Conservation (phyloP, 2,113 vertebrate genomes). For the Amia ocellicauda region DNA sequence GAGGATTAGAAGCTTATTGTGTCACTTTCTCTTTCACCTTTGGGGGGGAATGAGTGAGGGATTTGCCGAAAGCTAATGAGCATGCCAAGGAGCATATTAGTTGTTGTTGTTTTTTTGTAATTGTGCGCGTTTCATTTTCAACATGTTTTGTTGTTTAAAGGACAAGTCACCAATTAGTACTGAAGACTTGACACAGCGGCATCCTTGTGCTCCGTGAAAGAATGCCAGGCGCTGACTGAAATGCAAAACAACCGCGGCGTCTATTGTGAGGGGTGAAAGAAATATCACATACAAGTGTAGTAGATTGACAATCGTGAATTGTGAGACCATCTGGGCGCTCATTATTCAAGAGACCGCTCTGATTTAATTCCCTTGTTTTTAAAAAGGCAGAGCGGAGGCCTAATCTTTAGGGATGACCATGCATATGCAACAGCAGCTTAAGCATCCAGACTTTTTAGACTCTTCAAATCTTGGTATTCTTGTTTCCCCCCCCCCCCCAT, state of each 20-base stretch:
- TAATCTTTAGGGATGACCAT: constrained; percentile 10
- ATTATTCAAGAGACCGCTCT: constrained; percentile 31
- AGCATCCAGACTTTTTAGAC: not conserved
- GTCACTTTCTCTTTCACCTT: not conserved
- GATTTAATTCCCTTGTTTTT: constrained; percentile 13
- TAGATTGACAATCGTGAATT: constrained; percentile 6
- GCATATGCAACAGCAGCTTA: constrained; percentile 24
- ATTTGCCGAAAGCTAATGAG: constrained; percentile 33
- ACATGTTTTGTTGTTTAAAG: constrained; percentile 26
- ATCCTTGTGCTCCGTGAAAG: constrained; percentile 21
- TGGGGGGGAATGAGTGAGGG: not conserved
- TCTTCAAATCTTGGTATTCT: too few relatives aligned
- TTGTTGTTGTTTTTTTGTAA: constrained; percentile 39
- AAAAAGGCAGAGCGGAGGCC: constrained; percentile 11
- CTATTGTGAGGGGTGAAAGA: not conserved
- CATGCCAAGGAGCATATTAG: constrained; percentile 24
- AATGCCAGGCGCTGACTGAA: constrained; percentile 22
- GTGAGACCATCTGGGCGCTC: constrained; percentile 21
- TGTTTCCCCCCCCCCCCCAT: too few relatives aligned
- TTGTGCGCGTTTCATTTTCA: too few relatives aligned
- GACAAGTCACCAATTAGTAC: constrained; percentile 29
- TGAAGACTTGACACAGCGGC: constrained; percentile 23
- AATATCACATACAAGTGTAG: not conserved
- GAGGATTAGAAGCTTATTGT: not conserved
- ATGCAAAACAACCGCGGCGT: constrained; percentile 24